Evolutionary conservation across 2,113 vertebrate genomes (phyloP), one percentile per base, ranked within the genome.

Genomic region (Blennius ocellaris): DNA sequence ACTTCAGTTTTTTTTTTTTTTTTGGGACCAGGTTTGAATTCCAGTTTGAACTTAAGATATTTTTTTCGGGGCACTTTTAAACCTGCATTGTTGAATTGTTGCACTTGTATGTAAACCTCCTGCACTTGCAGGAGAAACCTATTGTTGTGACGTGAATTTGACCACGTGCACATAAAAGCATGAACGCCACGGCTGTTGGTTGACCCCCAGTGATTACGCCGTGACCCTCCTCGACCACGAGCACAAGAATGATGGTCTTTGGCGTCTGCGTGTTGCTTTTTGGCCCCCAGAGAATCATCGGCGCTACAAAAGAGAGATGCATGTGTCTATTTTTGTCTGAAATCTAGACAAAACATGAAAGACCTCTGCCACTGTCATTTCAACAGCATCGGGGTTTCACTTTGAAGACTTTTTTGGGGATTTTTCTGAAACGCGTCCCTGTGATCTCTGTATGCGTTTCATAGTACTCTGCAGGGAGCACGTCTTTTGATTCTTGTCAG

Each of bases 151-250:
- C 4, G 21, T 30, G 21, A 30, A 30, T 30, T 30, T 30, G 9
- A 54, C 39, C 45, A 61, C 52, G 12, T 30, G 5, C 58, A 36
- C 39, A 14, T 30, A 30, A 30, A 30, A 30, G 60, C 52, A 52
- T 38, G 11, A 50, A 66, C 66, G 39, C 64, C 3, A 52, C 40
- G 57, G 40, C 70, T 72, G 65, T 52, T 55, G 14, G 57, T 50
- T 72, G 74, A 79, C 76, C 77, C 77, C 43, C 38, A 14, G 52
- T 74, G 82, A 82, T 83, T 73, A 47, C 48, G 45, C 8, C 49
- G 10, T 73, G 11, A 85, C 87, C 63, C 51, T 79, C 21, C 21
- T 30, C 79, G 87, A 89, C 82, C 82, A 53, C 41, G 41, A 79
- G 38, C 63, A 14, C 43, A 69, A 80, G 82, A 88, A 63, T 71